Evolutionary conservation across 2,113 vertebrate species (phyloP), one percentile per base, ranked within the genome.

Genomic region (Thamnophis sirtalis): DNA sequence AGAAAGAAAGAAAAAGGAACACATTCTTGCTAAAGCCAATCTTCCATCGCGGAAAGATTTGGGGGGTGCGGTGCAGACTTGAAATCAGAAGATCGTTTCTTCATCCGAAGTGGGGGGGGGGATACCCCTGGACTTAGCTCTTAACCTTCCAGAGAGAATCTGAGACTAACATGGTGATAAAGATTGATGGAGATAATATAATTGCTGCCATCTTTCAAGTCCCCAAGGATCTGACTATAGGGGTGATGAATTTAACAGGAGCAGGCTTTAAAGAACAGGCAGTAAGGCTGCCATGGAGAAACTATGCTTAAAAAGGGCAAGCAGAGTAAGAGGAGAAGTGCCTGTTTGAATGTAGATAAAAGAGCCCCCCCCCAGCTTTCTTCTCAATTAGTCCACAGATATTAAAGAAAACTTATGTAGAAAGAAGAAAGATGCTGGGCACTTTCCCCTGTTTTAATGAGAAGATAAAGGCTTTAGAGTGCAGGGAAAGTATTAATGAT

Each of bases 181-280:
- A 96, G 95, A 94, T 92, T 94, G 95, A 96, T 95, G 94, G 94
- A 91, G 96, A 96, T 96, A 95, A 95, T 96, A 95, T 95, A 95
- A 60, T 13, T 24, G 55, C 94, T 96, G 93, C 95, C 94, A 91
- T 92, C 93, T 93, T 91, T 51, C 89, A 56, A 26, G 90, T 93
- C 95, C 94, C 92, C 9, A 58, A 92, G 93, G 94, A 94, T 92
- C 94, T 63, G 0, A 84, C 94, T 43, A 89, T 94, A 96, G 93
- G 93, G 84, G 90, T 94, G 90, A 95, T 94, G 94, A 73, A 95
- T 93, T 89, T 90, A 68, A 92, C 87, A 2, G 17, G 93, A 91
- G 87, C 94, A 51, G 51, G 88, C 93, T 84, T 89, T 51, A 55
- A 24, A 88, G 86, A 93, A 91, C 93, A 26, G 26, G 38, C 9